phyloP scores from a whole-genome alignment of 2,113 vertebrate genomes.

The Balaenoptera acutorostrata region DNA sequence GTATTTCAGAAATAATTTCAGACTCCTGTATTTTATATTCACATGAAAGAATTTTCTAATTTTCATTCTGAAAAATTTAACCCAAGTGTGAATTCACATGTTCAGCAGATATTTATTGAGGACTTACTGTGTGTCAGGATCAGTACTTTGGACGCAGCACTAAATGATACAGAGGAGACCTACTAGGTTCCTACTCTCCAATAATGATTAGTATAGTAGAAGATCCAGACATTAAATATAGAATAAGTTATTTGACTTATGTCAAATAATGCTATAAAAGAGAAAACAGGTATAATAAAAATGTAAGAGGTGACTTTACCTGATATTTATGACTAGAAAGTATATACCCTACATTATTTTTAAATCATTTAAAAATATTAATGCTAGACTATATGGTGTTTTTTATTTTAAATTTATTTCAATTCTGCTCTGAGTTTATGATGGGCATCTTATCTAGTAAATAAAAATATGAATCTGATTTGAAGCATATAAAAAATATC shows the following conservation, averaged over 20 bases:
- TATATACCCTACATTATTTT: neutral
- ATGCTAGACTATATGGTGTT: neutral
- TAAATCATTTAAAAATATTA: neutral
- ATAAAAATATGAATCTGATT: neutral
- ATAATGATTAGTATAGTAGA: neutral
- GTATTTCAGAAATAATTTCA: neutral
- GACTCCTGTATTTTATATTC: neutral
- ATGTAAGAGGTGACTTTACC: accelerated
- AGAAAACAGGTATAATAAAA: neutral
- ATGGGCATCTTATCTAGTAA: neutral
- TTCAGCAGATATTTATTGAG: neutral
- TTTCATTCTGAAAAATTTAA: neutral
- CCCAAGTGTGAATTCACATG: neutral
- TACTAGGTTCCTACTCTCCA: neutral
- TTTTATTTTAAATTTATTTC: constrained; percentile 15
- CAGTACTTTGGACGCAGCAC: neutral
- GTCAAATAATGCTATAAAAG: neutral
- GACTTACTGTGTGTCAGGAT: neutral
- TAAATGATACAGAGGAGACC: neutral
- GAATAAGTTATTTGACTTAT: neutral
- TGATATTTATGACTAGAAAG: neutral
- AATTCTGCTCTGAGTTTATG: neutral
- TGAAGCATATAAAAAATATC: neutral
- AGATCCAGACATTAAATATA: neutral
- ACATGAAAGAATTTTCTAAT: neutral